Evolutionary conservation across 1,140 invertebrate genomes (phyloP), one percentile per base, ranked within the genome.

Genomic region (Penaeus chinensis): DNA sequence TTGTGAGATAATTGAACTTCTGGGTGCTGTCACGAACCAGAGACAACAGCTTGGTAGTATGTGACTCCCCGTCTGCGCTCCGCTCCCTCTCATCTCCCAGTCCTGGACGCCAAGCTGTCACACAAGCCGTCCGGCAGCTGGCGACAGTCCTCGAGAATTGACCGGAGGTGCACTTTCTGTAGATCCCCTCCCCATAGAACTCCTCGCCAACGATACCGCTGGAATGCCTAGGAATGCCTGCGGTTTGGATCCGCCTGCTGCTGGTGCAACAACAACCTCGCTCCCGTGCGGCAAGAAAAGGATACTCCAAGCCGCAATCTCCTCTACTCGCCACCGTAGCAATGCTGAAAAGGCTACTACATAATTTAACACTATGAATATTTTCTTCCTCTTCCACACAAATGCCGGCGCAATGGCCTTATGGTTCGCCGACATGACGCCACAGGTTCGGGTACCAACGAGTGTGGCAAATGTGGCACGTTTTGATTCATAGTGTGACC

Each of bases 31-130:
- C 22, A 19, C 27, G 13, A 19, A 42, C 37, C 20, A 32, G 37
- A 71, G 37, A 54, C 5, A 54, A 84, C 32, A 42, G 82, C 3
- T 60, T 63, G 42, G 24, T 82, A 8, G 61, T 82, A 24, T 82
- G 80, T 42, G 80, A 82, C 62, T 82, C 80, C 47, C 81, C 47
- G 27, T 42, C 62, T 11, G 32, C 61, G 5, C 62, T 66, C 24
- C 11, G 19, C 4, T 19, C 61, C 18, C 60, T 82, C 32, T 65
- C 24, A 65, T 63, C 80, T 13, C 62, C n/a, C 8, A 42, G 24
- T 54, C 82, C 69, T 32, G 65, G 32, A 32, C 32, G 32, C 32
- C 32, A 32, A 32, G 32, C 2, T 32, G 32, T 32, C 32, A 32
- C 32, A 32, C 32, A 42, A 42, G 7, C 4, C 37, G 4, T 47